A percentile compares a stretch with the other conserved stretches of the same genome.
Conservation (phyloP, 2,888 invertebrate species). For the Drosophila prolongata region DNA sequence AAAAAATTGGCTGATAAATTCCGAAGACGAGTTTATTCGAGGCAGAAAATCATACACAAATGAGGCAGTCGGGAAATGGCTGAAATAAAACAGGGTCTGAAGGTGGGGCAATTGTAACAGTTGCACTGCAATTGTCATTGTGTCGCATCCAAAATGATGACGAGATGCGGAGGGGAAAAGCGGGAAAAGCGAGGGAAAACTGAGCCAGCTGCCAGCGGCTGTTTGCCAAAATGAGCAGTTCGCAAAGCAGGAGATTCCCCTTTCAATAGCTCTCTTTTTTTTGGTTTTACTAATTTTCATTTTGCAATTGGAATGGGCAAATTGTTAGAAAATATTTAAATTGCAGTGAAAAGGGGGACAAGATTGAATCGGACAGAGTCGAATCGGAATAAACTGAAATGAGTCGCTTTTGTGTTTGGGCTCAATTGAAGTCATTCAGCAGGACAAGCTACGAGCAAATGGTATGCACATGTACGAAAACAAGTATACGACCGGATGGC, state of each 20-base stretch:
- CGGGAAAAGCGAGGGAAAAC: conserved; percentile 2
- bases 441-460: conserved; percentile 9
- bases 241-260: not conserved
- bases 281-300: conserved; percentile 28
- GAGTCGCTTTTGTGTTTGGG: conserved; percentile 43
- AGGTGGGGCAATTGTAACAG: conserved; percentile 44
- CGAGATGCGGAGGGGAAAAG: not conserved
- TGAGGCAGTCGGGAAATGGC: not conserved
- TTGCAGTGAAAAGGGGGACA: conserved; percentile 7
- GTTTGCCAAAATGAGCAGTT: conserved; percentile 65
- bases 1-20: conserved; percentile 2
- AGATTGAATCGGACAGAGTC: conserved; percentile 18
- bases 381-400: conserved; percentile 8
- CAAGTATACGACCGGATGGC: conserved; percentile 18
- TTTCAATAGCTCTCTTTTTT: not conserved
- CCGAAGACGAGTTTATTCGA: conserved; percentile 10
- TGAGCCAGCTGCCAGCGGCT: conserved; percentile 55
- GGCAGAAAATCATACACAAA: conserved; percentile 12
- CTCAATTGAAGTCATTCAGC: conserved; percentile 55
- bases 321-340: conserved; percentile 47
- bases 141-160: conserved; percentile 54
- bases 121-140: conserved; percentile 72
- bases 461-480: not conserved
- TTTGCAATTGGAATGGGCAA: conserved; percentile 21
- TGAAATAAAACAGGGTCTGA: not conserved